Conservation (phyloP, 2,797 vertebrate genomes). For the Loris lydekkerianus region DNA sequence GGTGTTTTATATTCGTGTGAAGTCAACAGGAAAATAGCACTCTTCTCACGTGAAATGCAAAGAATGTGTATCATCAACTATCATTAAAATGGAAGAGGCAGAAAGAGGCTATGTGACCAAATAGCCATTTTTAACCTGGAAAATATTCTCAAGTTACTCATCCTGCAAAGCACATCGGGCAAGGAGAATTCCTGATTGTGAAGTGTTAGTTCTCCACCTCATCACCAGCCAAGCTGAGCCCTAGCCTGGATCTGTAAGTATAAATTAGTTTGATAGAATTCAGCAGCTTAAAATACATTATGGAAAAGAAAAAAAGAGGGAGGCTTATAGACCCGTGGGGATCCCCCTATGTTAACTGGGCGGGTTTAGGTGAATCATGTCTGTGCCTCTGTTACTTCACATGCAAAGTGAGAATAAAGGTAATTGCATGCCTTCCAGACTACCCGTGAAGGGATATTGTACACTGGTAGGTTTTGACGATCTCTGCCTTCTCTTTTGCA, state of each 20-base stretch:
- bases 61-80: slow-evolving; percentile 1
- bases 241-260: neutral
- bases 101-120: neutral
- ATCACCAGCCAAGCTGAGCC: neutral
- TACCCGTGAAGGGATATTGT: neutral
- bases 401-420: neutral
- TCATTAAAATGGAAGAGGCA: slow-evolving; percentile 27
- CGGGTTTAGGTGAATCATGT: neutral
- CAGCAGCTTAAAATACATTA: neutral
- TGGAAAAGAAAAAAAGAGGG: neutral
- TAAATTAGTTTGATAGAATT: neutral
- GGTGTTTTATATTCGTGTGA: slow-evolving; percentile 33
- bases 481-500: neutral
- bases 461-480: neutral
- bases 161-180: neutral
- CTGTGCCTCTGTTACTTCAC: neutral
- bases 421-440: neutral
- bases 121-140: neutral
- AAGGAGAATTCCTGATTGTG: neutral
- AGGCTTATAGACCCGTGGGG: neutral
- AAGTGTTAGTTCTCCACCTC: neutral
- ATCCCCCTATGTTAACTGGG: neutral
- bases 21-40: neutral
- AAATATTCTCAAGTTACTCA: neutral
- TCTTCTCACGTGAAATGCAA: neutral